Base-by-base conservation (phyloP, 2,888 invertebrate genomes). In the Drosophila tripunctata region DNA sequence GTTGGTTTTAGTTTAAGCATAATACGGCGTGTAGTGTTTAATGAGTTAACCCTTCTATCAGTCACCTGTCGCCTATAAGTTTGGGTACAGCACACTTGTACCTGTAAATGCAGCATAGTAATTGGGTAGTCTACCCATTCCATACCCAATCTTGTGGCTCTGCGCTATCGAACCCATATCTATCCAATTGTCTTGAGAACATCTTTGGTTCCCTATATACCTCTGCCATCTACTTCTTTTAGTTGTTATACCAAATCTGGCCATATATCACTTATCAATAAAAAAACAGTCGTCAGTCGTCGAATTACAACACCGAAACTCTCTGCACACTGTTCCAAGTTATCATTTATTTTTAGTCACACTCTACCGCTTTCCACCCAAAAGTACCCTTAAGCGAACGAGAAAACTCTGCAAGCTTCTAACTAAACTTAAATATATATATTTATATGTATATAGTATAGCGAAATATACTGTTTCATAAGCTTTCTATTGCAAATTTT, bases 1-100 rank as follows among this genome's bases (percentile, higher is more conserved):
- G 74, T 81, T 81, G 74, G 84, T 75, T 72, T 63, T 70, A 60
- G 64, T 72, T 63, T 70, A 60, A 69, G 40, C 65, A 44, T 36
- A 76, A 47, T 69, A 57, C 64, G 43, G 45, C 54, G 65, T 67
- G 41, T 66, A 78, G 86, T 75, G 31, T 69, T 19, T 61, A 63
- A 52, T 57, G 48, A 67, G 43, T 69, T 63, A 60, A 22, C 62
- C 63, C 36, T 31, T 33, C 55, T 47, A 30, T 36, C 45, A 45
- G 48, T 60, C 51, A 31, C 41, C 45, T 50, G 48, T 43, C 19
- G 22, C n/a, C 54, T 54, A 27, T 22, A 41, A 55, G 60, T 66
- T 66, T 65, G 14, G 41, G 19, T 43, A 48, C 33, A 22, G 17
- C 17, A 31, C 10, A 44, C 1, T 27, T 41, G 31, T 47, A 35